Conservation (phyloP, 2,113 vertebrate genomes). For the Microtus richardsoni region DNA sequence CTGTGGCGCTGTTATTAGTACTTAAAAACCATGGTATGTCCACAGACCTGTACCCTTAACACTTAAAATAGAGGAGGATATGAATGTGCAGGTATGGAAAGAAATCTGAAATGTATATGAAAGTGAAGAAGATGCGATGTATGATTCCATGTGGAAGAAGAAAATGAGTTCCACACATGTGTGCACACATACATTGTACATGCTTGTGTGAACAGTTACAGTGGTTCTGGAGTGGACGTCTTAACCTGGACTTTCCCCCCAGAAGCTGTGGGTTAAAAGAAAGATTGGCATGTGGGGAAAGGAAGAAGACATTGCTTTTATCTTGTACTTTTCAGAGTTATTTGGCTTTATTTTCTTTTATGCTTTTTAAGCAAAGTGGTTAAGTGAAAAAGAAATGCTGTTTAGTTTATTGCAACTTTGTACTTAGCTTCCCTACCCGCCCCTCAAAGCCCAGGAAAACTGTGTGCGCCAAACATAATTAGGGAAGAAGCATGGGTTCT, state of each 20-base stretch:
- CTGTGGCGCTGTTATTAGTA: rapidly evolving
- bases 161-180: neutral
- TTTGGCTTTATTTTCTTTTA: neutral
- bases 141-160: neutral
- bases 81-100: neutral
- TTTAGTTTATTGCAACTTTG: neutral
- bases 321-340: neutral
- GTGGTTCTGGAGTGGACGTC: neutral
- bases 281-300: rapidly evolving
- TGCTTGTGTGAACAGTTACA: neutral
- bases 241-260: neutral
- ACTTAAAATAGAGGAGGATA: neutral
- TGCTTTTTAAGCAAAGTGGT: neutral
- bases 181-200: neutral
- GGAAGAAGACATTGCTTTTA: rapidly evolving
- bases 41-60: rapidly evolving
- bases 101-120: neutral
- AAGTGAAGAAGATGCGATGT: neutral
- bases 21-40: neutral
- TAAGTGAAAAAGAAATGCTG: neutral
- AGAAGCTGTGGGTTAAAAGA: neutral
- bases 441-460: neutral
- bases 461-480: neutral
- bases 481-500: too few relatives aligned
- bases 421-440: rapidly evolving